Evolutionary conservation across 2,113 vertebrate genomes (phyloP), one percentile per base, ranked within the genome.

Genomic region (Otolemur garnettii): DNA sequence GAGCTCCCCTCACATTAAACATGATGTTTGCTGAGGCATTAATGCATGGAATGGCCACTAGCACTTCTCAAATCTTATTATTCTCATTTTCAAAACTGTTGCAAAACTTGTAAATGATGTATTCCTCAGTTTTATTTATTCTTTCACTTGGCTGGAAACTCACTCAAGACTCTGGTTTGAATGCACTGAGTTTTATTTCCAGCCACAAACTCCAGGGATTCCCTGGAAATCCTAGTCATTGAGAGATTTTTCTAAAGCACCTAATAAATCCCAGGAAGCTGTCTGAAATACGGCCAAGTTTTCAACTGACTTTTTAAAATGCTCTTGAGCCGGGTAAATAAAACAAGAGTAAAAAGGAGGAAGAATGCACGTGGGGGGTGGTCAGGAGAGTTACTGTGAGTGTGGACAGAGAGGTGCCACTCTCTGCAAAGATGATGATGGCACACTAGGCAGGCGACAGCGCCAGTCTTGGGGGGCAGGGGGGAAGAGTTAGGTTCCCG

Each of bases 231-330:
- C 77, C 72, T 24, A 72, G 62, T 88, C 92, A 97, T 66, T 78
- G 81, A 97, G 95, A 96, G 77, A 72, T 77, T 96, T 95, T 90
- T 92, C 90, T 87, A 75, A 90, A 84, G 87, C 95, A 95, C 94
- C 85, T 92, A 93, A 96, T 97, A 97, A 97, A 96, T 98, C 96
- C 84, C 92, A 28, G 84, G 66, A 96, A 87, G 81, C 88, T 90
- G 50, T 81, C 96, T 96, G 93, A 93, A 96, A 89, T 69, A 33
- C 88, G 93, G 96, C 95, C 97, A 96, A 6, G 62, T 50, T 91
- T 91, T 85, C 72, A 96, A 83, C 68, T 60, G 35, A 93, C 74
- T 94, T 91, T 93, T 84, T 95, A 71, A 96, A 92, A 80, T 69
- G 30, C 95, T 87, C 81, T 74, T 79, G 62, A 89, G 57, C 72